phyloP scores from a whole-genome alignment of 2,888 invertebrate genomes.

The Dryobotodes eremita region DNA sequence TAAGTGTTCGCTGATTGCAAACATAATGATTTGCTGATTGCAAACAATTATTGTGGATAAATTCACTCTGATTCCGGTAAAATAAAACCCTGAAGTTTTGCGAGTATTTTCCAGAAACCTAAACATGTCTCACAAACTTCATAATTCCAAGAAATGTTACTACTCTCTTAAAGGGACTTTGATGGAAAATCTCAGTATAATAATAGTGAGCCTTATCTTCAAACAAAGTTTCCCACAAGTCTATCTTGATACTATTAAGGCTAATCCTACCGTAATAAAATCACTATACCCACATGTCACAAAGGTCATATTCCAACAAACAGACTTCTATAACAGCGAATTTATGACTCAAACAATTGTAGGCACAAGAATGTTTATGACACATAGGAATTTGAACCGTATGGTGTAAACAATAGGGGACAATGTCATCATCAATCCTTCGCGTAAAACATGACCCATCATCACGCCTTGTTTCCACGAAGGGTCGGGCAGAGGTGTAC shows the following conservation, averaged over 20 bases:
- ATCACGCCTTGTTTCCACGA: too few relatives aligned
- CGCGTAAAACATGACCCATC: conserved; percentile 4
- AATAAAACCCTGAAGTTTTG: background rate
- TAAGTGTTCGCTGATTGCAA: too few relatives aligned
- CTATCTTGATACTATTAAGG: background rate
- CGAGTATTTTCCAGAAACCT: background rate
- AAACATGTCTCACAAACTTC: background rate
- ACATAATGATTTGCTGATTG: background rate
- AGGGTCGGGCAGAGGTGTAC: too few relatives aligned
- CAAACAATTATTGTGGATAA: background rate
- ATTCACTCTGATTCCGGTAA: background rate
- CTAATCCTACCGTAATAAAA: conserved; percentile 22
- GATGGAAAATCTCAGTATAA: background rate
- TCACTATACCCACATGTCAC: background rate
- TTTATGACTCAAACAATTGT: conserved; percentile 29
- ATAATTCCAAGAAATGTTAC: background rate
- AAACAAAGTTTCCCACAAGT: background rate
- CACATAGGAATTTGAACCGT: conserved; percentile 47
- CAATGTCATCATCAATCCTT: conserved; percentile 21
- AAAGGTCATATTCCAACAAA: conserved; percentile 10
- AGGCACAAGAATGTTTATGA: conserved; percentile 32
- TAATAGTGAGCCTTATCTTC: background rate
- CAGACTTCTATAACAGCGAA: background rate
- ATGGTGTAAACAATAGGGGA: conserved; percentile 13
- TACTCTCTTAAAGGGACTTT: background rate